Evolutionary conservation across 2,888 invertebrate genomes (phyloP).

Genomic region (Watsonalla binaria): DNA sequence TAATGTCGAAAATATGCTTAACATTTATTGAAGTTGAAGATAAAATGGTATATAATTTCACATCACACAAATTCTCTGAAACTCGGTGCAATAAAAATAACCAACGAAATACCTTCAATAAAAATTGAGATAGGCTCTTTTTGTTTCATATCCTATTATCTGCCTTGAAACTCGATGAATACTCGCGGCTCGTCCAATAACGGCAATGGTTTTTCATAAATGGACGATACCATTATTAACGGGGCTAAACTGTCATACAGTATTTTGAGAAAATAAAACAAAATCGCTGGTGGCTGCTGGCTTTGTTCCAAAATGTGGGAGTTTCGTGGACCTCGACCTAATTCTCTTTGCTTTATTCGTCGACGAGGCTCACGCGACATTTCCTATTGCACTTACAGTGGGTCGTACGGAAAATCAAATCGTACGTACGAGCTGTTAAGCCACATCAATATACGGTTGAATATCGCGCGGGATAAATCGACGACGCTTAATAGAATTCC

Average conservation of each 20-base stretch:
- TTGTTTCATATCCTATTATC: slow-evolving; percentile 17
- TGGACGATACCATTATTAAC: slow-evolving; percentile 25
- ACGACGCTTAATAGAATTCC: slow-evolving; percentile 23
- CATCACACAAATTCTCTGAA: neutral
- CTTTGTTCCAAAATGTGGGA: slow-evolving; percentile 61
- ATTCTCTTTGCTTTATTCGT: slow-evolving; percentile 65
- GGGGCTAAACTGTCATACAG: slow-evolving; percentile 43
- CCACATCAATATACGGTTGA: slow-evolving; percentile 32
- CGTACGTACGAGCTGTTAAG: slow-evolving; percentile 37
- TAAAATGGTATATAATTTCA: no score
- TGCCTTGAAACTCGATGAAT: slow-evolving; percentile 24
- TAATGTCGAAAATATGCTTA: no score
- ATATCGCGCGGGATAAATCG: slow-evolving; percentile 14
- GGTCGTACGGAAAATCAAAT: slow-evolving; percentile 45
- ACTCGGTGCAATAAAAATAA: neutral
- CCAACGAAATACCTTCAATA: neutral
- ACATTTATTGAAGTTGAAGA: no score
- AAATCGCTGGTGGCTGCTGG: slow-evolving; percentile 55
- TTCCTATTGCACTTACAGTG: slow-evolving; percentile 56
- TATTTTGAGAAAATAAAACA: slow-evolving; percentile 61
- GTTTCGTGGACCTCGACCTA: slow-evolving; percentile 57
- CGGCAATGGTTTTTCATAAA: slow-evolving; percentile 26
- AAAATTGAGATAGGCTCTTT: neutral
- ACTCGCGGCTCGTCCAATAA: slow-evolving; percentile 23
- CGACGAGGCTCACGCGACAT: slow-evolving; percentile 56